phyloP scores from a whole-genome alignment of 2,888 invertebrate species.

The Cryptus armator region DNA sequence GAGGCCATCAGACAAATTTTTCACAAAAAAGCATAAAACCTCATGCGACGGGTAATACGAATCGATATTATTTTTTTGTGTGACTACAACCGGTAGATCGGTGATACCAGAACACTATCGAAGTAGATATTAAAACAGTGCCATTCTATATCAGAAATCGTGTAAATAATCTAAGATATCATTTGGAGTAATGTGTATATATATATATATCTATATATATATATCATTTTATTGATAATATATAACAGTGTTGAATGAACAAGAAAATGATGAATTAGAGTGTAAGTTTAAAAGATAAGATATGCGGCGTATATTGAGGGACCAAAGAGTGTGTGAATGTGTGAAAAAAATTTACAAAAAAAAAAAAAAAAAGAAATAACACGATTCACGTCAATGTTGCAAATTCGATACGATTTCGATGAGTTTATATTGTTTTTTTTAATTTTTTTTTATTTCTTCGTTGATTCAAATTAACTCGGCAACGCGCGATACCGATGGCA shows the following conservation, averaged over 20 bases:
- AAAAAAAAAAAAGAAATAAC: constrained; percentile 19
- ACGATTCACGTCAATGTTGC: background rate
- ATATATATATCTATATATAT: background rate
- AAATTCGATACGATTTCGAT: constrained; percentile 24
- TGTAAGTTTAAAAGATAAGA: constrained; percentile 9
- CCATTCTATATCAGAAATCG: constrained; percentile 46
- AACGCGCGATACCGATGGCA: constrained; percentile 29
- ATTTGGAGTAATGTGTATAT: background rate
- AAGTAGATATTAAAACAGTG: constrained; percentile 46
- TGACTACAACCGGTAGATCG: background rate
- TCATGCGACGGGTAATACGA: constrained; percentile 16
- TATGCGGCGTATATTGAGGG: constrained; percentile 27
- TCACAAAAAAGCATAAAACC: constrained; percentile 69
- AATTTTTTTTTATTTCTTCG: constrained; percentile 4
- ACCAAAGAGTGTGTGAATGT: constrained; percentile 56
- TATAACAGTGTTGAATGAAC: constrained; percentile 6
- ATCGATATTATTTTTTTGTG: constrained; percentile 20
- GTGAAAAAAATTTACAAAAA: background rate
- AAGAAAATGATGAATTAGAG: constrained; percentile 27
- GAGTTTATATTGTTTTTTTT: constrained; percentile 6
- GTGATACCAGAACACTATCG: constrained; percentile 6
- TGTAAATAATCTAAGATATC: constrained; percentile 44
- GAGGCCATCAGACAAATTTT: constrained; percentile 74
- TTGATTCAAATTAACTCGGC: constrained; percentile 16
- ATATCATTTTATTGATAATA: background rate